These are phyloP conservation scores for Hyperoplus lanceolatus DNA, from an alignment of 2,797 vertebrate genomes.

Conservation along the genomic window DNA sequence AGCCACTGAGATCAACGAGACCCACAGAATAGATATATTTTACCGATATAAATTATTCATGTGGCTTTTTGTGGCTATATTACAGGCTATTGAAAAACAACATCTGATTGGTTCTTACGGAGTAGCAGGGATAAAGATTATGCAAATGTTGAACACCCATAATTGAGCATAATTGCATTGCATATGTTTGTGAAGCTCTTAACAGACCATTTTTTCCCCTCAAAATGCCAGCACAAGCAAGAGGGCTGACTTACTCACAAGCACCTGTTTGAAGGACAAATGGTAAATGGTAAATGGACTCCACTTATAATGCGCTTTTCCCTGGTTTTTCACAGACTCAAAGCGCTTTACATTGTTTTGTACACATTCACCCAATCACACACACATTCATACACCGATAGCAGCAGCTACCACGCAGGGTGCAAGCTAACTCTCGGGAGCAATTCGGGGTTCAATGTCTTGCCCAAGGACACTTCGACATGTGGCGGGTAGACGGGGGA, in stretches of 20 bases:
- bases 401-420: too few relatives aligned
- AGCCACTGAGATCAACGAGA: constrained; percentile 68
- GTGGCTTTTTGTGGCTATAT: constrained; percentile 44
- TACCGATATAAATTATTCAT: constrained; percentile 80
- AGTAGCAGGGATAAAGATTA: constrained; percentile 80
- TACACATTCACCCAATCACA: too few relatives aligned
- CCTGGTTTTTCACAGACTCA: too few relatives aligned
- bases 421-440: too few relatives aligned
- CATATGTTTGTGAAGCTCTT: constrained; percentile 80
- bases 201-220: constrained; percentile 63
- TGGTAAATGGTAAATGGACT: too few relatives aligned
- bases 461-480: too few relatives aligned
- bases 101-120: constrained; percentile 78
- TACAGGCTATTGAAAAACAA: constrained; percentile 66
- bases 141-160: constrained; percentile 80
- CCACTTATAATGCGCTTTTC: too few relatives aligned
- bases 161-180: constrained; percentile 83
- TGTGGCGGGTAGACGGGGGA: too few relatives aligned
- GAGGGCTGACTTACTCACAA: constrained; percentile 62
- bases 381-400: too few relatives aligned
- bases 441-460: too few relatives aligned
- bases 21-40: constrained; percentile 78
- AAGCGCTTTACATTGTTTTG: too few relatives aligned
- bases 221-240: constrained; percentile 50
- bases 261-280: constrained; percentile 67